These are phyloP conservation scores for Anoncus sp. DNA, from an alignment of 2,888 invertebrate genomes.

Conservation along the genomic window DNA sequence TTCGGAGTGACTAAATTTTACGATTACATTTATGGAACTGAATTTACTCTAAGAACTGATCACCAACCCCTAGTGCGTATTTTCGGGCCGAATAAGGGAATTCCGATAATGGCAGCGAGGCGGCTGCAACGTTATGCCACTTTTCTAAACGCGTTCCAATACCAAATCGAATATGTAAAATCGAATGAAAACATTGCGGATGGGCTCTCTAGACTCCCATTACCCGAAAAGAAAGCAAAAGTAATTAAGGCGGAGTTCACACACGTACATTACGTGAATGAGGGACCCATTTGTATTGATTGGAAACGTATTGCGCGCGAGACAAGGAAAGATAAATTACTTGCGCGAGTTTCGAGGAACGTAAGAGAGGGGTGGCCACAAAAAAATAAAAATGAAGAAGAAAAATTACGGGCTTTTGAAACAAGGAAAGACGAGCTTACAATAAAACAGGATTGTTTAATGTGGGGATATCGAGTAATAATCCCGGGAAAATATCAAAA, in stretches of 20 bases:
- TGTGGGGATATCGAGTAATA: constrained; percentile 27
- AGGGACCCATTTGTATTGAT: neutral
- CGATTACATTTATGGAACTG: constrained; percentile 14
- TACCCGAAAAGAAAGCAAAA: neutral
- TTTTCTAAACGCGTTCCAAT: constrained; percentile 35
- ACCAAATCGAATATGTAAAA: constrained; percentile 28
- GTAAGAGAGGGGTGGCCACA: no score
- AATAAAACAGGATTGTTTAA: constrained; percentile 32
- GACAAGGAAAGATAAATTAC: neutral
- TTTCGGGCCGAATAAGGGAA: constrained; percentile 32
- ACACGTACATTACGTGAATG: neutral
- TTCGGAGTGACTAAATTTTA: constrained; percentile 47
- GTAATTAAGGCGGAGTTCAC: neutral
- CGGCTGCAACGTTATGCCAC: constrained; percentile 25
- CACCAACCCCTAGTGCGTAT: constrained; percentile 33
- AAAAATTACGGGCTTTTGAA: neutral
- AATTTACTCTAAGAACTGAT: constrained; percentile 36
- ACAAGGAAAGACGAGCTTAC: constrained; percentile 24
- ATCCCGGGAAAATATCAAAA: constrained; percentile 16
- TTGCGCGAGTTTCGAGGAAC: no score
- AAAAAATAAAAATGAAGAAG: no score
- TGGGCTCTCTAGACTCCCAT: constrained; percentile 41
- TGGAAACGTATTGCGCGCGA: neutral
- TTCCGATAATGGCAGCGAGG: constrained; percentile 38
- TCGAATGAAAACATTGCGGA: constrained; percentile 23